Base-by-base conservation (phyloP, 2,113 vertebrate species). In the Actenoides hombroni region DNA sequence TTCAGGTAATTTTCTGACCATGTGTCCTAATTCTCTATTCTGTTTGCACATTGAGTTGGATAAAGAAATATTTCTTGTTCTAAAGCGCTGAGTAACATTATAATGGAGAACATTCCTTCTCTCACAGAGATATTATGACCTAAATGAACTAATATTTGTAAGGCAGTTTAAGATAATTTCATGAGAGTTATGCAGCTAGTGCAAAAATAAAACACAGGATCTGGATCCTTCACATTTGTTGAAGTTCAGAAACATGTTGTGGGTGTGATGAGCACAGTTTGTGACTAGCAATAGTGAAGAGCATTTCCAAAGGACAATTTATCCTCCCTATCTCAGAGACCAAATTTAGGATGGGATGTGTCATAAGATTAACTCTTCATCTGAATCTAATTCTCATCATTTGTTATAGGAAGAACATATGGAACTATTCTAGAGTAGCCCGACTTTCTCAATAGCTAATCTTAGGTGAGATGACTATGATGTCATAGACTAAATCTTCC, bases 191-290 rank as follows among this genome's bases (percentile, higher is more conserved):
- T 19, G 83, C 10, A 90, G 91, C 16, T 87, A 89, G 21, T 5
- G 9, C 44, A 96, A 60, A 96, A 92, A 88, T 83, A 91, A 96
- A 93, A 77, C 37, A 46, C 26, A 83, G 44, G 54, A 67, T 88
- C 59, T 64, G 60, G 33, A 75, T 88, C 56, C 24, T 29, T 88
- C 64, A 74, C 42, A 88, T 90, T 94, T 94, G 40, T 33, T 86
- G 83, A 83, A 92, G 88, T 86, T 95, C 68, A 64, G 69, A 90
- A 92, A 73, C 61, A 40, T 39, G 42, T 54, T 0, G 88, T 96
- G 92, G 88, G 90, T 88, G 93, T 93, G 83, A 96, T 88, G 73
- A 96, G 76, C 73, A 93, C 76, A 91, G 73, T 88, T 81, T 94
- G 86, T 94, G 68, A 95, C 73, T 88, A 83, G 80, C 19, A 95